Evolutionary conservation across 2,888 invertebrate species (phyloP), one percentile per base, ranked within the genome.

Genomic region (Drosophila formosana): DNA sequence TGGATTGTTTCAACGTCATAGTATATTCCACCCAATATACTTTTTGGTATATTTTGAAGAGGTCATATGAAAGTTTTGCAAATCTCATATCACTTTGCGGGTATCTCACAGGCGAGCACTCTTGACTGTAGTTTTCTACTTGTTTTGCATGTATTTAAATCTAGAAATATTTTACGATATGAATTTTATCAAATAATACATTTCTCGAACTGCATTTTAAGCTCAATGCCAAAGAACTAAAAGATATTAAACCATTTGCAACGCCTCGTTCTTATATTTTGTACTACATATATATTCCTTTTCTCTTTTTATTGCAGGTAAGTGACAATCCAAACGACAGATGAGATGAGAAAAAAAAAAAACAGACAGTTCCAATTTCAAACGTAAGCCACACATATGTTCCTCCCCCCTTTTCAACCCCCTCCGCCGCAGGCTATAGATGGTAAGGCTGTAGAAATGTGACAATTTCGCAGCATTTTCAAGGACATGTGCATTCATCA

Each of bases 401-500:
- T 34, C 3, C 7, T 3, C 9, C 13, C n/a, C 18, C 8, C n/a
- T n/a, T 26, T 26, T 26, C 13, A 37, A 25, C 1, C 26, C 26
- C 3, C 25, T n/a, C n/a, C 3, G 2, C 13, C 37, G 25, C 4
- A 6, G 26, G n/a, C 11, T 26, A 4, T 26, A 23, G 11, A 11
- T 63, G 62, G 57, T 61, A 49, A 65, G 73, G 34, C 46, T 56
- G 51, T 68, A 45, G 68, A 45, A 66, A 43, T 23, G 52, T 57
- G 74, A 71, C 64, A 69, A 68, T 61, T 72, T 60, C 58, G 11
- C 55, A 45, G 28, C 49, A 39, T 50, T 70, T 78, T 77, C 78
- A 78, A 78, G 78, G 78, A 75, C 78, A 47, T 56, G 68, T 77
- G 67, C 75, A 78, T 78, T 45, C 67, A 72, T 78, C 68, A 78